Base-by-base conservation (phyloP, 2,888 invertebrate species). In the Poecilus cupreus region DNA sequence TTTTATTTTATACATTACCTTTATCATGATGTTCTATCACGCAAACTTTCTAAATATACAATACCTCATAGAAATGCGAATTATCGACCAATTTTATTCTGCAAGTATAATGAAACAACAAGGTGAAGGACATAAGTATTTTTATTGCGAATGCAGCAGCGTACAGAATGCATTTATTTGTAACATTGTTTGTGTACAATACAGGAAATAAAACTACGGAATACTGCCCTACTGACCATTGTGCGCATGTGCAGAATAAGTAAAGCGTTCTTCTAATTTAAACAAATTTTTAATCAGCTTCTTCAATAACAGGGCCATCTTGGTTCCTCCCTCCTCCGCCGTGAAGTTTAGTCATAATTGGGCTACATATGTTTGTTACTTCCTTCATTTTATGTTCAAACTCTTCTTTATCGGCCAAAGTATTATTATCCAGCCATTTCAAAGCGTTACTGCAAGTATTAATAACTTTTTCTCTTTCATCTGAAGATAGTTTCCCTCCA, bases 361-460 rank as follows among this genome's bases (percentile, higher is more conserved):
- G 94, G 86, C 87, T 91, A 86, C 93, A 93, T 0, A 90, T 88
- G 64, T 89, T 89, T 85, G 93, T 92, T 68, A 94, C 64, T 75
- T 94, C 93, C 85, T 92, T 91, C 85, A 93, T 85, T 84, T 90
- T 91, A 85, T 92, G 90, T 82, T 93, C 93, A 85, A 91, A 93
- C 86, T 93, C 94, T 20, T 92, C 94, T 86, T 91, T 92, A 78
- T 92, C 94, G 6, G 93, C 94, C 85, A 91, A 88, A 13, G 90
- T 91, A 89, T 93, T 94, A 86, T 90, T 89, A 86, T 95, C 95
- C 82, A 96, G 88, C 96, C 96, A 96, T 76, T 90, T 90, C 72
- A 95, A 88, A 37, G 92, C 90, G 68, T 93, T 93, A 0, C 92
- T 92, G 85, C 93, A 93, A 80, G 90, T 90, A 2, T 86, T 87